Evolutionary conservation across 2,113 vertebrate genomes (phyloP), one percentile per base, ranked within the genome.

Genomic region (Gambusia holbrooki): DNA sequence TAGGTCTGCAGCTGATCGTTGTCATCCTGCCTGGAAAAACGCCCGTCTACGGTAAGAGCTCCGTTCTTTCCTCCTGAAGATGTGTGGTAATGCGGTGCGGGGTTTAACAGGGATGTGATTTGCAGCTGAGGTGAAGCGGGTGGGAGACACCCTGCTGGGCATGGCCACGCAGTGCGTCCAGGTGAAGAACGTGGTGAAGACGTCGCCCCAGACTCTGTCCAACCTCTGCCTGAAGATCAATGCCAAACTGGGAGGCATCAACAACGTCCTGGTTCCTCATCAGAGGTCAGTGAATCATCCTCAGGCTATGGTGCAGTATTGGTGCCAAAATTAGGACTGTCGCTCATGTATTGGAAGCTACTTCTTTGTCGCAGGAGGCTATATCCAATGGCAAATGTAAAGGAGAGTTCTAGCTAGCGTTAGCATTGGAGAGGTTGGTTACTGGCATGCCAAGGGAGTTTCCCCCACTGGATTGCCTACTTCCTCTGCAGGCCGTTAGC

Each of bases 151-250:
- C 0, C 96, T 99, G 4, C 94, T 99, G 14, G 98, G 98, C 73
- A 99, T 99, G 97, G 98, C 98, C 77, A 99, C 98, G 13, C 98
- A 99, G 83, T 99, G 98, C 66, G 98, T 99, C 60, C 98, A 99
- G 86, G 98, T 99, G 90, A 99, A 99, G 94, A 99, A 99, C 1
- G 98, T 99, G 69, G 98, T 99, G 75, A 98, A 99, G 94, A 99
- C 98, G 3, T 99, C 98, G 32, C 98, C 98, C 2, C 98, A 99
- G 91, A 99, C 98, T 0, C 95, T 99, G 64, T 99, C 98, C 79
- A 99, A 99, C 91, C 96, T 99, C 88, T 99, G 98, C 92, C 96
- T 99, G 92, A 99, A 99, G 94, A 99, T 99, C 92, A 99, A 99
- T 3, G 98, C 98, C 84, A 99, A 99, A 91, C 96, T 99, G 0